Evolutionary conservation across 1,140 invertebrate genomes (phyloP).

Genomic region (Temnothorax nylanderi): DNA sequence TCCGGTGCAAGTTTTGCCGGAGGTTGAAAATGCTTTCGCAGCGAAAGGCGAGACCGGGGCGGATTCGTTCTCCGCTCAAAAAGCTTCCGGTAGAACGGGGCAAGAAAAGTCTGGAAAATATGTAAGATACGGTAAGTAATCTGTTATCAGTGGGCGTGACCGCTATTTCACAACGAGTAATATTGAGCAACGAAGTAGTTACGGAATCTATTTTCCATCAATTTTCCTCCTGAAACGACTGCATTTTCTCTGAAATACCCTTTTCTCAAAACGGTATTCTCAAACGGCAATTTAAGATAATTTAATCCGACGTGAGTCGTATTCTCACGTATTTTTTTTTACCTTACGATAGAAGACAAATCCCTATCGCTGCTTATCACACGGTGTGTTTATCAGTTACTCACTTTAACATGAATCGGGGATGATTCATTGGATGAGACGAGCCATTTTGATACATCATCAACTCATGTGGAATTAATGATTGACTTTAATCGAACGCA

Average conservation of each 20-base stretch:
- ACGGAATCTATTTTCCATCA: not conserved
- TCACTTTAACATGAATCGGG: constrained; percentile 74
- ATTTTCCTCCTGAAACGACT: not conserved
- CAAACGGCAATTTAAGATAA: not conserved
- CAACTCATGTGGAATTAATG: not conserved
- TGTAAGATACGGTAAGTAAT: constrained; percentile 82
- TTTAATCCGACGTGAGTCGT: not conserved
- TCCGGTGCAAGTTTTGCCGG: not conserved
- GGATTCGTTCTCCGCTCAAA: constrained; percentile 32
- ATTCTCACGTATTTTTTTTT: not conserved
- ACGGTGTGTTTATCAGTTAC: constrained; percentile 76
- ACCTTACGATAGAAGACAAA: constrained; percentile 17
- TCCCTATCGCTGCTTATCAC: constrained; percentile 72
- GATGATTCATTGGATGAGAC: constrained; percentile 73
- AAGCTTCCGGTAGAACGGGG: constrained; percentile 40
- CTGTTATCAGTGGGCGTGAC: constrained; percentile 82
- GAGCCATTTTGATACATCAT: constrained; percentile 31
- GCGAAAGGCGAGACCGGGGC: not conserved
- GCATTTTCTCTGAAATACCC: not conserved
- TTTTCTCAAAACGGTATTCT: not conserved
- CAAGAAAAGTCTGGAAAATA: constrained; percentile 75
- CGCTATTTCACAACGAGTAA: constrained; percentile 44
- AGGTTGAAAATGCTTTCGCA: not conserved
- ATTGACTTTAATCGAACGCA: not conserved
- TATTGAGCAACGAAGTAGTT: not conserved